Evolutionary conservation across 2,113 vertebrate species (phyloP), one percentile per base, ranked within the genome.

Genomic region (Sinocyclocheilus rhinocerous): DNA sequence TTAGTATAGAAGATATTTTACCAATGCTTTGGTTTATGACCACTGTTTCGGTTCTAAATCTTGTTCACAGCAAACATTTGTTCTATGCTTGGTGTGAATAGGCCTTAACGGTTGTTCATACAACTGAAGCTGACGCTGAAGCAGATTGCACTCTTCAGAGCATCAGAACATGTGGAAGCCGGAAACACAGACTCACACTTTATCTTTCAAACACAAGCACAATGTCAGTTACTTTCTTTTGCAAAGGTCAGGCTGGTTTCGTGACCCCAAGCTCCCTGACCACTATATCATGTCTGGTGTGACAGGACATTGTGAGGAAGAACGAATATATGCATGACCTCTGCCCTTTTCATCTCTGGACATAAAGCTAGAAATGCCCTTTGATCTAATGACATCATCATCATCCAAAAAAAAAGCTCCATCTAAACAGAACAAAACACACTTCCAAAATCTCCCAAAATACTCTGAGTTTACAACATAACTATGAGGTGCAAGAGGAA

Each of bases 291-390:
- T 70, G 75, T 85, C 52, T 81, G 52, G 4, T 73, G 76, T 70
- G 81, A 87, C 82, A 87, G 33, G 81, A 87, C 59, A 79, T 77
- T 67, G 81, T 26, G 72, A 84, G 33, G 39, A 61, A 52, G 76
- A 18, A 33, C 26, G 20, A 84, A 59, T 77, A 85, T 80, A 70
- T 63, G 39, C 70, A 82, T 69, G 39, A 67, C 48, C 48, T 81
- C 18, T 88, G 75, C 45, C 75, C 87, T 83, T 48, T 81, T 18
- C 55, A 65, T 82, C 48, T 85, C 78, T 45, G 83, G 76, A 73
- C 65, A 86, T 33, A 29, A 75, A 73, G 50, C 69, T 86, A 36
- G 45, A 83, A 70, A 83, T 83, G 81, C 63, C 65, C 81, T 70
- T 70, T 83, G 65, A 65, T 83, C 61, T 55, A 70, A 52, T 55